Conservation (phyloP, 1,140 invertebrate genomes). For the Drosophila guanche region DNA sequence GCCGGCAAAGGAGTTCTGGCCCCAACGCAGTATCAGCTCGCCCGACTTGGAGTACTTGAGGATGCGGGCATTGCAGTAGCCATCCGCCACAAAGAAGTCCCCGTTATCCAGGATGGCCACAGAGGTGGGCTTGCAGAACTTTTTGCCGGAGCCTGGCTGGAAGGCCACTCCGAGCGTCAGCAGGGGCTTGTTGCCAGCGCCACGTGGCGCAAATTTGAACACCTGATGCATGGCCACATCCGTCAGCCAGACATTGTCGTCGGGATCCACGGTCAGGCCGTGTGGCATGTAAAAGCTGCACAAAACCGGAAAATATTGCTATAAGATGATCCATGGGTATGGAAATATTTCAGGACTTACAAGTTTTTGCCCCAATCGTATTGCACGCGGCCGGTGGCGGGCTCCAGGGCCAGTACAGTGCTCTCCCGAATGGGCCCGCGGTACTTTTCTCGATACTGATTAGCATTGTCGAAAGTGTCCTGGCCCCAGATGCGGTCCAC, state of each 20-base stretch:
- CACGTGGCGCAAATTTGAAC: conserved; percentile 87
- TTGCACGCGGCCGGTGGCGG: conserved; percentile 88
- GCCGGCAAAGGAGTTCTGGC: conserved; percentile 84
- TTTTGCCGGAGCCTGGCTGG: conserved; percentile 90
- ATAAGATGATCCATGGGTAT: neutral
- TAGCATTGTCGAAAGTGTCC: conserved; percentile 86
- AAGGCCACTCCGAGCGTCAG: conserved; percentile 87
- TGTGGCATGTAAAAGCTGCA: conserved; percentile 96
- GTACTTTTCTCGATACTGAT: conserved; percentile 86
- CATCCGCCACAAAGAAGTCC: conserved; percentile 96
- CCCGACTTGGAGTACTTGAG: conserved; percentile 93
- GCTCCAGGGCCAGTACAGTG: conserved; percentile 90
- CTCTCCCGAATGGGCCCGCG: conserved; percentile 89
- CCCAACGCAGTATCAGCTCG: conserved; percentile 87
- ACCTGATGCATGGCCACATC: conserved; percentile 97
- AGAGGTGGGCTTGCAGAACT: conserved; percentile 97
- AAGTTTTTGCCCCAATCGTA: conserved; percentile 91
- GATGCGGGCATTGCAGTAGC: conserved; percentile 96
- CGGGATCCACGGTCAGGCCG: conserved; percentile 93
- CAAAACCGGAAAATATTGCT: conserved; percentile 18
- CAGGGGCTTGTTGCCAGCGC: conserved; percentile 78
- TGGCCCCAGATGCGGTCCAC: conserved; percentile 89
- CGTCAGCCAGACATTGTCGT: conserved; percentile 94
- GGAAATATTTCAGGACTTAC: conserved; percentile 84
- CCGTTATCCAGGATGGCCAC: conserved; percentile 93